These are phyloP conservation scores for Nothobranchius kuhntae DNA, from an alignment of 2,113 vertebrate species.

Conservation along the genomic window DNA sequence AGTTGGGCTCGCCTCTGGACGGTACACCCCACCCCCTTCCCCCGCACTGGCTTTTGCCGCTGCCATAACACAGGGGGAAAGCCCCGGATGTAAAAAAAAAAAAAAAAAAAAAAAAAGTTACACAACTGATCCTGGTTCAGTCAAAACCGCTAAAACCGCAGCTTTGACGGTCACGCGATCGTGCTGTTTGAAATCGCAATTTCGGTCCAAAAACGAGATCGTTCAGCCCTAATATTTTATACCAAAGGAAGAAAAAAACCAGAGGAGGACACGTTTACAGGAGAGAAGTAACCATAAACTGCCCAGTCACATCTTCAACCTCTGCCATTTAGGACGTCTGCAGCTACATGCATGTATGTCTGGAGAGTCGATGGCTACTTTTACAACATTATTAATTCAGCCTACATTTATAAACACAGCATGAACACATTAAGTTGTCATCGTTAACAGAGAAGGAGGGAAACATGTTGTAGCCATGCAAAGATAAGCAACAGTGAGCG, in stretches of 20 bases:
- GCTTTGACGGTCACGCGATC: no score
- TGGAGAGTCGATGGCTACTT: constrained; percentile 65
- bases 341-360: not conserved
- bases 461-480: constrained; percentile 76
- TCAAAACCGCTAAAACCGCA: no score
- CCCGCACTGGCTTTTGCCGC: no score
- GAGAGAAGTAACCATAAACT: constrained; percentile 69
- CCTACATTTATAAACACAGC: constrained; percentile 40
- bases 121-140: no score
- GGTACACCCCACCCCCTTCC: no score
- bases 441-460: constrained; percentile 51
- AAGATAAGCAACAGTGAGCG: constrained; percentile 67
- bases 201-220: no score
- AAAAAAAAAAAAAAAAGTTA: no score
- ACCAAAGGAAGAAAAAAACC: not conserved
- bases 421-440: constrained; percentile 34
- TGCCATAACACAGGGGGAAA: no score
- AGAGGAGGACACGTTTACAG: constrained; percentile 26
- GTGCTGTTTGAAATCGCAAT: no score
- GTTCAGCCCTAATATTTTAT: not conserved
- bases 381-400: constrained; percentile 56
- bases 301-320: constrained; percentile 32
- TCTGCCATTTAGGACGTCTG: not conserved
- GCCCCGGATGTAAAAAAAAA: no score
- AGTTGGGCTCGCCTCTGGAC: no score